Conservation (phyloP, 1,140 invertebrate species). For the Cotesia typhae region DNA sequence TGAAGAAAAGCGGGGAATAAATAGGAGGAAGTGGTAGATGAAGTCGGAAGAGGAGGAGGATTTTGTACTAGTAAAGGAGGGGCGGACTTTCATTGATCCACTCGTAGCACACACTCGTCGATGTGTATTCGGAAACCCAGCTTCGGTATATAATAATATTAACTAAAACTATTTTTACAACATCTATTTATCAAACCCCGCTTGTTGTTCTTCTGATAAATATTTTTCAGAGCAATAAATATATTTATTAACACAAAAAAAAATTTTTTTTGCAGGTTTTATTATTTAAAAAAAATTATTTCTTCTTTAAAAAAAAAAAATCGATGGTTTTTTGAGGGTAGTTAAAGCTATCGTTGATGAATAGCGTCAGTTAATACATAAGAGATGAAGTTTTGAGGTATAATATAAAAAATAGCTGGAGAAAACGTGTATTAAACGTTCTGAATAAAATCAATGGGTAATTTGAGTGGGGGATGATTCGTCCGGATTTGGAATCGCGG, state of each 20-base stretch:
- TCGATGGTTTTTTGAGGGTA: no score
- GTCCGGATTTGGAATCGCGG: slow-evolving; percentile 43
- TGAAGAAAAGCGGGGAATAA: neutral
- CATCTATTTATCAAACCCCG: neutral
- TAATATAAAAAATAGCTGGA: neutral
- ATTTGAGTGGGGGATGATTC: slow-evolving; percentile 11
- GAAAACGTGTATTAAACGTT: slow-evolving; percentile 6
- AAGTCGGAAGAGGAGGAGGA: slow-evolving; percentile 40
- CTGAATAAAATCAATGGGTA: slow-evolving; percentile 40
- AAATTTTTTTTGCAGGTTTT: no score
- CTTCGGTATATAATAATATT: slow-evolving; percentile 16
- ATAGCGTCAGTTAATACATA: neutral
- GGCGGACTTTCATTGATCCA: slow-evolving; percentile 65
- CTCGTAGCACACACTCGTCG: slow-evolving; percentile 50
- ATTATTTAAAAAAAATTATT: no score
- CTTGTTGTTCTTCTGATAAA: neutral
- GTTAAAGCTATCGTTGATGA: no score
- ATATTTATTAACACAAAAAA: no score
- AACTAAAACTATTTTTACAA: slow-evolving; percentile 3
- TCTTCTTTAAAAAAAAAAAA: no score
- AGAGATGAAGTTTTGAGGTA: neutral
- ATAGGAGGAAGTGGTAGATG: slow-evolving; percentile 40
- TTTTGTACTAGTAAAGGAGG: slow-evolving; percentile 40
- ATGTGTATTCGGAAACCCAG: slow-evolving; percentile 52
- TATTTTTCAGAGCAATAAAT: neutral